Conservation (phyloP, 2,113 vertebrate species). For the Protobothrops flavoviridis region DNA sequence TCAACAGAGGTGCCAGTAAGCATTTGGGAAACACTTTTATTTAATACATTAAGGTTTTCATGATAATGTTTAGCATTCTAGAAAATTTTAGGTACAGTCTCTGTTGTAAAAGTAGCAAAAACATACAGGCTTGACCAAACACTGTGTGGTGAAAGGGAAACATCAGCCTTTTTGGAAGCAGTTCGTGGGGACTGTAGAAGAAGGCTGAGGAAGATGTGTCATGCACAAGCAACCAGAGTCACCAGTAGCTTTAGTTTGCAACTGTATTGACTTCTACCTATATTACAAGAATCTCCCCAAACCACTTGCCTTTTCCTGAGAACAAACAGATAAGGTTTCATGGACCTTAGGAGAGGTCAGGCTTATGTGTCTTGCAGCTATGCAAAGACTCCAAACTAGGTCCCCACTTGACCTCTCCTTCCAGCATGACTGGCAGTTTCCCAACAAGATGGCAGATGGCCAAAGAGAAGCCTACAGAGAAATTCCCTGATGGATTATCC, state of each 20-base stretch:
- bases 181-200: neutral
- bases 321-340: neutral
- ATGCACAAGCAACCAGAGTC: too few relatives aligned
- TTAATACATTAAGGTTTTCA: neutral
- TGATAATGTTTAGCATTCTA: neutral
- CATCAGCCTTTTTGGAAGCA: neutral
- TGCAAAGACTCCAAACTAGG: neutral
- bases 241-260: too few relatives aligned
- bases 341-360: neutral
- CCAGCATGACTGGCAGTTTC: neutral
- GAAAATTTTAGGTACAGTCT: neutral
- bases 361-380: neutral
- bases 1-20: neutral
- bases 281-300: neutral
- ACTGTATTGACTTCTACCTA: neutral
- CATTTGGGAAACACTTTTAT: neutral
- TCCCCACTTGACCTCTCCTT: neutral
- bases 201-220: neutral
- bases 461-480: neutral
- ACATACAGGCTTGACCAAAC: neutral
- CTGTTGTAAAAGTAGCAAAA: neutral
- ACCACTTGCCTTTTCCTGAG: neutral
- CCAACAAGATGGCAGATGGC: neutral
- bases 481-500: neutral
- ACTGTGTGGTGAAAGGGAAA: neutral